A percentile compares a stretch with the other conserved stretches of the same genome.
Conservation (phyloP, 2,888 invertebrate genomes). For the Lucinisca nassula region DNA sequence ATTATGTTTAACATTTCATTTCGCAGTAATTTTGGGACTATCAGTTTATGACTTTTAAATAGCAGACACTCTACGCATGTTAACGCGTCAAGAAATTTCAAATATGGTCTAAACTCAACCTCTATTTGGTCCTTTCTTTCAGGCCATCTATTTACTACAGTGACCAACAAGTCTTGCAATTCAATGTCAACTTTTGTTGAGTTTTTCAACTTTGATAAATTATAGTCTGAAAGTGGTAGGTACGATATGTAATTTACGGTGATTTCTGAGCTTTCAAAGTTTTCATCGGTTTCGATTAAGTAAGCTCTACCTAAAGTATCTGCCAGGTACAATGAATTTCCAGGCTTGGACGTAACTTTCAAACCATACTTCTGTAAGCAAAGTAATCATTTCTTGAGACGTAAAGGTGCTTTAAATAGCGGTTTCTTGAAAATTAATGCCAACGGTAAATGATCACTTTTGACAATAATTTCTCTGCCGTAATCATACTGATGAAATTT, state of each 20-base stretch:
- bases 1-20: conserved; percentile 40
- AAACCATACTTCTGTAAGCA: conserved; percentile 40
- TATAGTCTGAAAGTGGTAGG: conserved; percentile 31
- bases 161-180: conserved; percentile 9
- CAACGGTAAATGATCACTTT: conserved; percentile 50
- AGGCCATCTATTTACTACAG: conserved; percentile 39
- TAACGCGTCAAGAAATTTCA: conserved; percentile 53
- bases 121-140: conserved; percentile 31
- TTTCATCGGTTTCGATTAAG: conserved; percentile 20
- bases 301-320: conserved; percentile 36
- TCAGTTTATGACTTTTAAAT: conserved; percentile 27
- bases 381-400: conserved; percentile 44
- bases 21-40: conserved; percentile 15
- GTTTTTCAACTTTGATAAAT: conserved; percentile 34
- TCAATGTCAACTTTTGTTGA: conserved; percentile 33
- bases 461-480: conserved; percentile 17
- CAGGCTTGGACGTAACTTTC: conserved; percentile 41
- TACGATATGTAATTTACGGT: conserved; percentile 9
- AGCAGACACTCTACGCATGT: conserved; percentile 44
- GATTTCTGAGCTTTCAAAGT: not conserved
- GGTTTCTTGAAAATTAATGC: conserved; percentile 46
- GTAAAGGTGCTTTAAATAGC: conserved; percentile 29
- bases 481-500: conserved; percentile 35
- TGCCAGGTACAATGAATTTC: conserved; percentile 40
- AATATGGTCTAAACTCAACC: conserved; percentile 18